These are phyloP conservation scores for Lamproptera curius DNA, from an alignment of 2,888 invertebrate genomes.

Conservation along the genomic window DNA sequence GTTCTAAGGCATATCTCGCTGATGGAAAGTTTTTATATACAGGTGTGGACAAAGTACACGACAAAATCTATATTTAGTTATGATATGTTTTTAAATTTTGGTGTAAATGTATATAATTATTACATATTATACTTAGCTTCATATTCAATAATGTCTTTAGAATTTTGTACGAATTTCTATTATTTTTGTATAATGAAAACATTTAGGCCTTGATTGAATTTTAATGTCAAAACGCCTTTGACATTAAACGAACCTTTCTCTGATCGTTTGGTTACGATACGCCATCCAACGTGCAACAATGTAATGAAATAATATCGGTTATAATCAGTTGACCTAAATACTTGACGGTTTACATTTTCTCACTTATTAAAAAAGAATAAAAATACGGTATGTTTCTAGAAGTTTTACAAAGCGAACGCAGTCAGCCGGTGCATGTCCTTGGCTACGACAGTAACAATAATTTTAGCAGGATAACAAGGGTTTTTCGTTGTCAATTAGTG, in stretches of 20 bases:
- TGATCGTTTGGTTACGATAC: not conserved
- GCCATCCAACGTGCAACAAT: not conserved
- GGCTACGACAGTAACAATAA: no score
- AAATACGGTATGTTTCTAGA: no score
- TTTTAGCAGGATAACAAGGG: not conserved
- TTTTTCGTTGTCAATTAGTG: not conserved
- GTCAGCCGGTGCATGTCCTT: no score
- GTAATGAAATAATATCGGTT: no score
- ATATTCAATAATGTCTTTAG: no score
- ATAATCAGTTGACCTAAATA: no score
- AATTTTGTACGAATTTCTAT: no score
- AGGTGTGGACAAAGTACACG: not conserved
- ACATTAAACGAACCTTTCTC: constrained; percentile 5
- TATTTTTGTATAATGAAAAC: no score
- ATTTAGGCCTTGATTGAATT: constrained; percentile 6
- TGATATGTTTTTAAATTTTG: not conserved
- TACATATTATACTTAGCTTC: not conserved
- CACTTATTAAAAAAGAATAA: no score
- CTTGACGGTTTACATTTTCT: no score
- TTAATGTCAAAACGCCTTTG: constrained; percentile 14
- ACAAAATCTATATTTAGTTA: not conserved
- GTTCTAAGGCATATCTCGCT: not conserved
- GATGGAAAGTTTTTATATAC: constrained; percentile 2
- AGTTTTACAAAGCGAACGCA: no score
- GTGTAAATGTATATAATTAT: not conserved